A percentile compares a stretch with the other conserved stretches of the same genome.
These are phyloP conservation scores for Leptopterna dolabrata DNA, from an alignment of 2,888 invertebrate genomes.

Conservation along the genomic window DNA sequence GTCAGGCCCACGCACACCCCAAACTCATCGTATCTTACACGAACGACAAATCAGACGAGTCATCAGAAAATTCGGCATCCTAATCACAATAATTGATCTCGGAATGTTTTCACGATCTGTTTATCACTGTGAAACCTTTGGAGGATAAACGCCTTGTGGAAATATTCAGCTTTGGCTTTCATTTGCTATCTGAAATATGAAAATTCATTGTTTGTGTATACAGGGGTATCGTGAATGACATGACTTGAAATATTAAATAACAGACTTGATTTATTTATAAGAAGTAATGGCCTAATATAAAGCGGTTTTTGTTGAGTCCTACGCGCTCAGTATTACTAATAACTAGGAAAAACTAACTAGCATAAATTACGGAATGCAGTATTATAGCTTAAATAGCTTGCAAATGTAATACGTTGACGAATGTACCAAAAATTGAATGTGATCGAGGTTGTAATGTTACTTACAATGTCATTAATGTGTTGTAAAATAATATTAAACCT, in stretches of 20 bases:
- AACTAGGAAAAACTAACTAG: background rate
- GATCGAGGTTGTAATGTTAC: background rate
- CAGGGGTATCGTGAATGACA: background rate
- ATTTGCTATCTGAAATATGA: background rate
- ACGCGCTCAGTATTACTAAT: slow-evolving; percentile 1
- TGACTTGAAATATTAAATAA: background rate
- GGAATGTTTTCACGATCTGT: slow-evolving; percentile 36
- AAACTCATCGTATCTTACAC: slow-evolving; percentile 70
- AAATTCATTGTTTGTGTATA: background rate
- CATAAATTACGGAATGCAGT: background rate
- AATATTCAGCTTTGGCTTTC: background rate
- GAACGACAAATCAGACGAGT: slow-evolving; percentile 46
- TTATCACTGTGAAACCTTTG: background rate
- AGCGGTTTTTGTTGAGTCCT: background rate
- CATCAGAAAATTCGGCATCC: background rate
- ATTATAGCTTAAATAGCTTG: background rate
- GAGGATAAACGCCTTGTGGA: slow-evolving; percentile 44
- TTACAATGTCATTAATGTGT: background rate
- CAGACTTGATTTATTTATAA: background rate
- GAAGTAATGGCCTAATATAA: background rate
- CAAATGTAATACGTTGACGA: background rate
- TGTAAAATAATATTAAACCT: background rate
- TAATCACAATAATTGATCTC: slow-evolving; percentile 6
- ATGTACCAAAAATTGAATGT: background rate
- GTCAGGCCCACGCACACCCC: slow-evolving; percentile 80